A percentile compares a stretch with the other conserved stretches of the same genome.
These are phyloP conservation scores for Ailurus styani DNA, from an alignment of 2,113 vertebrate species.

Conservation along the genomic window DNA sequence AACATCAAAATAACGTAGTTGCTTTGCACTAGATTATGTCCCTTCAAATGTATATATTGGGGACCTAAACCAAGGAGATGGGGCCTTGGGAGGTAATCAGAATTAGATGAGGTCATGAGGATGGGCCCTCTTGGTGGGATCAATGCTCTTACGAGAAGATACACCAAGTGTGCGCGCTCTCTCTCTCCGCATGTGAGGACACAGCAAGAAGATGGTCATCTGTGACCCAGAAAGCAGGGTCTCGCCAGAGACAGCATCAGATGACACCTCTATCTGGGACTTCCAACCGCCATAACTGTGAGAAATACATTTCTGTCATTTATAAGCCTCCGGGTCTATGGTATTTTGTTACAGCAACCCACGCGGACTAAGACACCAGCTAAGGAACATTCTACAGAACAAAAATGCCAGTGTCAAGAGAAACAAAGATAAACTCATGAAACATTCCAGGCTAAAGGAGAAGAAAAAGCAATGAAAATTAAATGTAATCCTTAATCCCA, in stretches of 20 bases:
- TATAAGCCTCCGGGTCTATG: neutral
- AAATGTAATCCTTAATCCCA: neutral
- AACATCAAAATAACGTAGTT: neutral
- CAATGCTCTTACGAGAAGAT: neutral
- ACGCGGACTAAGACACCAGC: neutral
- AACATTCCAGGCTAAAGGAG: neutral
- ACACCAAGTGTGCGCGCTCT: accelerated
- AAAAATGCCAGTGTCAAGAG: neutral
- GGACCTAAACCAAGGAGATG: neutral
- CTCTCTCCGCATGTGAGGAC: neutral
- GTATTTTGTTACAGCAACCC: neutral
- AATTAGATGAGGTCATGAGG: neutral
- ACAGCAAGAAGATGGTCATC: neutral
- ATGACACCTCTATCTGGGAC: neutral
- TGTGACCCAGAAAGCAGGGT: neutral
- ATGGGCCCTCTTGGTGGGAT: neutral
- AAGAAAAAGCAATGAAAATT: neutral
- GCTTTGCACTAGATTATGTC: neutral
- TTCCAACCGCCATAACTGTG: neutral
- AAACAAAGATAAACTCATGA: neutral
- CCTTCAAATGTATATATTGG: neutral
- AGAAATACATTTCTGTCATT: neutral
- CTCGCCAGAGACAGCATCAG: neutral
- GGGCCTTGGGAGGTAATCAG: neutral
- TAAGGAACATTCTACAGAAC: neutral